A percentile compares a stretch with the other conserved stretches of the same genome.
phyloP scores from a whole-genome alignment of 2,797 vertebrate genomes.

The Delichon dasypus region DNA sequence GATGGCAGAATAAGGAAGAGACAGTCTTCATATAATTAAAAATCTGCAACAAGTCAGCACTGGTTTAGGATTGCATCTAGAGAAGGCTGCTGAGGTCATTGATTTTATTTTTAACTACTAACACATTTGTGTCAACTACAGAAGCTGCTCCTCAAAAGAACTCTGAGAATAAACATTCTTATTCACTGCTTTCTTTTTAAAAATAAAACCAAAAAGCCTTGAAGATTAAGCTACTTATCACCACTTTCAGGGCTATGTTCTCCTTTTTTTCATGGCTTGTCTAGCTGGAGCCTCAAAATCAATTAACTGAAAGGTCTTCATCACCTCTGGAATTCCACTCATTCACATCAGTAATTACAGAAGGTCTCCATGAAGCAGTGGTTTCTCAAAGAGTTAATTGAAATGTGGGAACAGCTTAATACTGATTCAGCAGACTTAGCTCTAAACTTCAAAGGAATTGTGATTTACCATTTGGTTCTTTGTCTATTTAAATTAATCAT shows the following conservation, averaged over 20 bases:
- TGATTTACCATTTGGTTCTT: constrained; percentile 39
- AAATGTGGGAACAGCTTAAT: constrained; percentile 28
- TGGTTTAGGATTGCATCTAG: background rate
- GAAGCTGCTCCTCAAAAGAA: constrained; percentile 22
- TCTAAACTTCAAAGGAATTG: constrained; percentile 45
- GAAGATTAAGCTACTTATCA: constrained; percentile 49
- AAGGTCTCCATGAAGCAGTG: constrained; percentile 13
- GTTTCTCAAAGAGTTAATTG: constrained; percentile 63
- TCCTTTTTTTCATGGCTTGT: background rate
- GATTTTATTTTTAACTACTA: constrained; percentile 40
- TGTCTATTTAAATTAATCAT: constrained; percentile 55
- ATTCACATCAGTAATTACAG: constrained; percentile 51
- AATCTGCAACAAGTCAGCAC: background rate
- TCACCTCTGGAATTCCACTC: constrained; percentile 40
- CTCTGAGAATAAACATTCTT: constrained; percentile 9
- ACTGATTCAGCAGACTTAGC: constrained; percentile 54
- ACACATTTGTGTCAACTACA: constrained; percentile 15
- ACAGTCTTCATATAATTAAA: background rate
- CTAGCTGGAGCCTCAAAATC: constrained; percentile 33
- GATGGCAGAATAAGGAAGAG: background rate
- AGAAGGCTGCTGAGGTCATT: background rate
- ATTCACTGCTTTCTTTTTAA: constrained; percentile 7
- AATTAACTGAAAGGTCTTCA: constrained; percentile 49
- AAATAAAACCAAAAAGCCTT: constrained; percentile 30
- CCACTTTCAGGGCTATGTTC: background rate